Base-by-base conservation (phyloP, 2,113 vertebrate species). In the Apeltes quadracus region DNA sequence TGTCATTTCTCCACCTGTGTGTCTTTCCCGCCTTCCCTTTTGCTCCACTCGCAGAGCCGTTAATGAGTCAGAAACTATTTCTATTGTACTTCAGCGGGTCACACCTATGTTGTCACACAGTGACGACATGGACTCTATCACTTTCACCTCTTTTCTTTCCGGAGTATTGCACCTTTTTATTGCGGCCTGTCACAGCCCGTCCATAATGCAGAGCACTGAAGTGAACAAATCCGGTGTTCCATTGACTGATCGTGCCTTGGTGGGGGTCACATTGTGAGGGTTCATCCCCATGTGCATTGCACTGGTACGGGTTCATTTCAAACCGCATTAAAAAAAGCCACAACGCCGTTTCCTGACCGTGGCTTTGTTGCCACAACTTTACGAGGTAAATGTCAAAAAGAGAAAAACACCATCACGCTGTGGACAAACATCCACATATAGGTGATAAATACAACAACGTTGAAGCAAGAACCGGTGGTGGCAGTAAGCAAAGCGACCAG, bases 351-450 rank as follows among this genome's bases (percentile, higher is more conserved):
- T 72, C n/a, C 41, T 71, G 72, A 83, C 64, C 76, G 61, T 46
- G 29, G 41, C 46, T 67, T 13, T 66, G 65, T 44, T 53, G 22
- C 16, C 43, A 29, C 57, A 69, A 55, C 61, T 79, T 62, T 61
- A 43, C 29, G 72, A 84, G 72, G 77, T 79, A 81, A 80, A 67
- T 75, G 61, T 71, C 66, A 55, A 43, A 84, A 72, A 83, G 62
- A n/a, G 36, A n/a, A 13, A 22, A 44, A 36, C 2, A 16, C 16
- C 89, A 90, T 89, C 84, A 76, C 69, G 32, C 32, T 34, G 32
- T 34, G 7, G 32, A 34, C 3, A 34, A 34, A 34, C 32, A 34
- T 34, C 32, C 32, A 34, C 32, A 7, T 34, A 6, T 7, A 34
- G 6, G 5, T 34, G 32, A 7, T 7, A 7, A 34, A 54, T 16